Base-by-base conservation (phyloP, 2,797 vertebrate genomes). In the Euthynnus affinis region DNA sequence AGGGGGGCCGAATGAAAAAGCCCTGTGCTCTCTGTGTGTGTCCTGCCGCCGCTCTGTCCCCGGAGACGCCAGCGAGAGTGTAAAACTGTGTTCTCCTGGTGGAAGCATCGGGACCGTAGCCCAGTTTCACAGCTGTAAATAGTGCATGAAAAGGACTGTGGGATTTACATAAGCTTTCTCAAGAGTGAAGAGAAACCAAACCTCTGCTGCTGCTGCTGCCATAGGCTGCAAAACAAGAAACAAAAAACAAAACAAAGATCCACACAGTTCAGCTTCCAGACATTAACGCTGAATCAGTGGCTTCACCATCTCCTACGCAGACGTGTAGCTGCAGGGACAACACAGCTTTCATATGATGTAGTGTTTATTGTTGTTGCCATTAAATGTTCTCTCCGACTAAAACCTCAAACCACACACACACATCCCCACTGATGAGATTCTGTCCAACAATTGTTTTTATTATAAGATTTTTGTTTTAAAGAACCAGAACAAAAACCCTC, bases 91-190 rank as follows among this genome's bases (percentile, higher is more conserved):
- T 87, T 83, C 82, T 67, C 14, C 37, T 22, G 42, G 74, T 59
- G 61, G 66, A 73, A 52, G 80, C 82, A 25, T 76, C 9, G 61
- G 87, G 83, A 90, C 44, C 17, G 57, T 48, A 87, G 91, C 90
- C 90, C 87, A 90, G 81, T 92, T 93, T 90, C 80, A 60, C 87
- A 89, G 87, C 87, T 92, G 90, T 87, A 92, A 93, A 92, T 90
- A 78, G 89, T 89, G 88, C 90, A 86, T 91, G 85, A 93, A 92
- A 80, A 89, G 63, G 68, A 74, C 58, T 78, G 58, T 59, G 76
- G 69, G n/a, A n/a, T 88, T 90, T 89, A 85, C 71, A 85, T 84
- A 90, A 89, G 58, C 73, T 71, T 66, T 57, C 71, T 64, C 63
- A 78, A 78, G 15, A 58, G 66, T 62, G 69, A 76, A 81, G 77